Evolutionary conservation across 2,888 invertebrate genomes (phyloP), one percentile per base, ranked within the genome.

Genomic region (Frankliniella intonsa): DNA sequence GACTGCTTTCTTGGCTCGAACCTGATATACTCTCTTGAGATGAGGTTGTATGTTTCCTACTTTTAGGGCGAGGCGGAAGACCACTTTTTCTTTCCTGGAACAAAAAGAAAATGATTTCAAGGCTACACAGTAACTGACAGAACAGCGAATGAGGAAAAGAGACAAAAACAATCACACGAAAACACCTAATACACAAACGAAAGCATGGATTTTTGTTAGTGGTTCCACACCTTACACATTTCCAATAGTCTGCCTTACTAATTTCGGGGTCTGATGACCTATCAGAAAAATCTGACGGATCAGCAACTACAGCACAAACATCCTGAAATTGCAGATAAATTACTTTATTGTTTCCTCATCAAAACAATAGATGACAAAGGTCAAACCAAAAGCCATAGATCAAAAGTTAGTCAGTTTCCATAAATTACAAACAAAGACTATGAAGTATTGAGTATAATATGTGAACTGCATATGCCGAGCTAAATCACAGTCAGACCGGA

Each of bases 221-320:
- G 1, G 69, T 76, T 81, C 90, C 90, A 22, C 69, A 76, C 12
- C 25, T 22, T 9, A 22, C 69, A 76, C 69, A 76, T 2, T 76
- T 76, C 69, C 69, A 76, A 12, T 76, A 76, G 87, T 91, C 92
- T 85, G 90, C 88, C 83, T 88, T 88, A 84, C 90, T 90, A 79
- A 91, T 87, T 87, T 92, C 92, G 76, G 86, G 86, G 83, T 88
- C 87, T 1, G 85, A 83, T 0, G 87, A 86, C 25, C 84, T 85
- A 19, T 85, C 83, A 11, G 87, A 86, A 80, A 22, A 76, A 22
- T 76, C 69, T 22, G 69, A 76, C 22, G 27, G 81, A 62, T 83
- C 81, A 22, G 82, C 79, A 14, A 50, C 76, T 10, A 65, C n/a
- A 2, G 80, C 12, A 76, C 69, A 76, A 10, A 76, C 69, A 76